Evolutionary conservation across 2,113 vertebrate species (phyloP), one percentile per base, ranked within the genome.

Genomic region (Brachyhypopomus occidentalis): DNA sequence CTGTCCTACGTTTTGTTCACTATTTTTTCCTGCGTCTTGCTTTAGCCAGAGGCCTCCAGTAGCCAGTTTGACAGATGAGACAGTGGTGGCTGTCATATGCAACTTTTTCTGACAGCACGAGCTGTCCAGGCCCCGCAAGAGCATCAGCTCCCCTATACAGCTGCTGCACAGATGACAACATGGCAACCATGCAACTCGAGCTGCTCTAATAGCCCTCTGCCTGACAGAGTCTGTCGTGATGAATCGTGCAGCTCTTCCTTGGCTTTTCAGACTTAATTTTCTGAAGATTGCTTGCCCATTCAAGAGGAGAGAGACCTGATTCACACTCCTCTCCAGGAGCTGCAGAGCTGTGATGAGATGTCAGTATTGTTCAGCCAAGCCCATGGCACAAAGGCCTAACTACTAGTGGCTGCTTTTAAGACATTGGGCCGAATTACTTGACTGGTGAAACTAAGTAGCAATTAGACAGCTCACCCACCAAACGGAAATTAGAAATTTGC

Each of bases 261-360:
- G 89, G 88, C 90, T 91, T 94, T 93, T 94, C 92, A 94, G 91
- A 89, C 92, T 92, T 93, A 93, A 94, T 95, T 95, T 94, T 94
- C 93, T 90, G 83, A 89, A 95, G 94, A 94, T 93, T 95, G 93
- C 93, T 89, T 94, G 92, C 90, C 92, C 94, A 91, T 90, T 94
- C 86, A 82, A 94, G 94, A 94, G 92, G 87, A 95, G 93, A 93
- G 90, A 87, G 89, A 91, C 87, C 87, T 88, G 92, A 95, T 92
- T 88, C 85, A 87, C 87, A 80, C 2, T 90, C 88, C 84, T 88
- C 87, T 83, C 85, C 85, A 84, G 86, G 86, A 93, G 87, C 87
- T 25, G 52, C 1, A 77, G 56, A 74, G 77, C 88, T 83, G 86
- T 90, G 91, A 88, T 91, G 88, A 89, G 90, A 89, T 91, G 91